Conservation (phyloP, 2,113 vertebrate genomes). For the Rana temporaria region DNA sequence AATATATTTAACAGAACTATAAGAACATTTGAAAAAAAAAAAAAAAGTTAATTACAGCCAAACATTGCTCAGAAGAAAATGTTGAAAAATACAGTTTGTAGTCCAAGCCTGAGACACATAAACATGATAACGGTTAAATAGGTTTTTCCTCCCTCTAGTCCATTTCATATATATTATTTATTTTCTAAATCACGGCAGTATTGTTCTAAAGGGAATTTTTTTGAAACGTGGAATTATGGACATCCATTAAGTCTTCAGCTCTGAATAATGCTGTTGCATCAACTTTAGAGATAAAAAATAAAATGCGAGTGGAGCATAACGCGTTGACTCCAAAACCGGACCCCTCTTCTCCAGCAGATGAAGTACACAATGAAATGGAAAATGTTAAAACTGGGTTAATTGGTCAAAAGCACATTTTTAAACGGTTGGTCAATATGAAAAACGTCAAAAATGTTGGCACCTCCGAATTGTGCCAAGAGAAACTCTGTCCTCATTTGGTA, state of each 20-base stretch:
- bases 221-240: not conserved
- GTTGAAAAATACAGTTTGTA: too few relatives aligned
- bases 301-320: not conserved
- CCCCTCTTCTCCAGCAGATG: not conserved
- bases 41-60: too few relatives aligned
- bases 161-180: not conserved
- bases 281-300: not conserved
- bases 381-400: slow-evolving; percentile 8
- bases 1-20: too few relatives aligned
- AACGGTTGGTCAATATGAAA: slow-evolving; percentile 67
- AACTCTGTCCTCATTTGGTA: slow-evolving; percentile 77
- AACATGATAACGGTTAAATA: too few relatives aligned
- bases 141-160: too few relatives aligned
- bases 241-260: not conserved
- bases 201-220: not conserved
- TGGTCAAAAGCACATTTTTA: slow-evolving; percentile 63
- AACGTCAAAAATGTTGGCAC: slow-evolving; percentile 49
- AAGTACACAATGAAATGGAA: not conserved
- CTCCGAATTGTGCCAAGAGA: slow-evolving; percentile 37
- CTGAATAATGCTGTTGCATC: not conserved
- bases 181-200: not conserved
- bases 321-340: not conserved
- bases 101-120: too few relatives aligned
- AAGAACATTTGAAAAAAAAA: too few relatives aligned
- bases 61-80: too few relatives aligned